A percentile compares a stretch with the other conserved stretches of the same genome.
Conservation (phyloP, 1,140 invertebrate species). For the Drosophila ironensis region DNA sequence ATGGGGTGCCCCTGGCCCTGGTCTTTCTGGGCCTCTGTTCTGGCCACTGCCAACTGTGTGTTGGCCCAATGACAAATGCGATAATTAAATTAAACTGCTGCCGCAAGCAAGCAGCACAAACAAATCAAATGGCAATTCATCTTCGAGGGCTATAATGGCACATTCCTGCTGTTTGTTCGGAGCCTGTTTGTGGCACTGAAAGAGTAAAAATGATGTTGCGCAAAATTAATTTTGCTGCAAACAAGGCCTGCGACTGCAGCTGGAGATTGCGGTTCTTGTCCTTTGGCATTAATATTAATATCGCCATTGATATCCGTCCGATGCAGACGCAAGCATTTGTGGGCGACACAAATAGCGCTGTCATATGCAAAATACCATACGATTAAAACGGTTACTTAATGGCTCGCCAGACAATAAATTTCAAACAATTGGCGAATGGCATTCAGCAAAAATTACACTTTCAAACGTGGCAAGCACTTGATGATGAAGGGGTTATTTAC, state of each 20-base stretch:
- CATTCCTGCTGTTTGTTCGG: conserved; percentile 28
- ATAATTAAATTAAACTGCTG: conserved; percentile 82
- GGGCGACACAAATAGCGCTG: conserved; percentile 18
- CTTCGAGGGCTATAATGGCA: conserved; percentile 48
- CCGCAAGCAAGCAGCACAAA: conserved; percentile 80
- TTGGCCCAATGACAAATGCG: conserved; percentile 80
- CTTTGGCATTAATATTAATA: conserved; percentile 11
- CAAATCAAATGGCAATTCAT: conserved; percentile 81
- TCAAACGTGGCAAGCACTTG: not conserved
- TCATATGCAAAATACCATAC: conserved; percentile 18
- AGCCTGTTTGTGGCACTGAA: conserved; percentile 29
- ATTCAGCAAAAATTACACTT: not conserved
- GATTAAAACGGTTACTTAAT: conserved; percentile 25
- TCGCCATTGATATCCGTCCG: conserved; percentile 51
- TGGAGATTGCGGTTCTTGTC: conserved; percentile 29
- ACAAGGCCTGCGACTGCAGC: not conserved
- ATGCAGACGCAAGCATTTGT: conserved; percentile 20
- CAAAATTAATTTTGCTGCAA: conserved; percentile 59
- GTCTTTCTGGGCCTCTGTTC: conserved; percentile 1
- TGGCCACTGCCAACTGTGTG: conserved; percentile 62
- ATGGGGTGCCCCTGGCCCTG: too few relatives aligned
- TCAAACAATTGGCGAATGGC: conserved; percentile 4
- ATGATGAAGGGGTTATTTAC: conserved; percentile 11
- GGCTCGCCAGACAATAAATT: conserved; percentile 33
- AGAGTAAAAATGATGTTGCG: conserved; percentile 28